Base-by-base conservation (phyloP, 2,797 vertebrate species). In the Myotis myotis region DNA sequence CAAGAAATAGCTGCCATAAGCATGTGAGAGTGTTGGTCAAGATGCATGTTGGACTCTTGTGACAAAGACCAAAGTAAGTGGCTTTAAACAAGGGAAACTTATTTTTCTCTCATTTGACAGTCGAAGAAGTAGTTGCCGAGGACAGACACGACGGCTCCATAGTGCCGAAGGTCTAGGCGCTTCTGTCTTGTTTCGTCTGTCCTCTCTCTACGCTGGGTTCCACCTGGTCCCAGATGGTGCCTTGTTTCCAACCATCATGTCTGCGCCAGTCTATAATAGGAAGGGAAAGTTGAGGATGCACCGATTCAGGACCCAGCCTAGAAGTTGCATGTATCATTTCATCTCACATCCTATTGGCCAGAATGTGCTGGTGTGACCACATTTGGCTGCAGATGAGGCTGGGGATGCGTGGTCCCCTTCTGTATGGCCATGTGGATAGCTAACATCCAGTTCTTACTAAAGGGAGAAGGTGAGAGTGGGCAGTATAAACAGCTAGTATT, bases 361-460 rank as follows among this genome's bases (percentile, higher is more conserved):
- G 41, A 53, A 88, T 5, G 0, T 55, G 28, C n/a, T 33, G 33
- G 3, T 30, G 5, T 49, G 30, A 71, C 79, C 70, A 28, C 19
- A 5, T 66, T 30, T 57, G 38, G 47, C 23, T 81, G 66, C 25
- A 60, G 1, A 22, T 23, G 33, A 85, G 28, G 47, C 79, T n/a
- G 38, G 49, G 20, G 20, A 74, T 38, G 71, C 19, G 1, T 53
- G 53, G 7, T 60, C 33, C 72, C 44, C 10, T 0, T 53, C 85
- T 13, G 0, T 3, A 0, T 53, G 62, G 13, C 30, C 20, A 0
- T 2, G 62, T 23, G 25, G 44, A 33, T n/a, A 70, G 57, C 44
- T 70, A 44, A 64, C 71, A 51, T 17, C 57, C n/a, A 44, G 22
- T 76, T 62, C 71, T 80, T 33, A 20, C 6, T 44, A 17, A 55